Evolutionary conservation across 2,797 vertebrate genomes (phyloP).

Genomic region (Betta splendens): DNA sequence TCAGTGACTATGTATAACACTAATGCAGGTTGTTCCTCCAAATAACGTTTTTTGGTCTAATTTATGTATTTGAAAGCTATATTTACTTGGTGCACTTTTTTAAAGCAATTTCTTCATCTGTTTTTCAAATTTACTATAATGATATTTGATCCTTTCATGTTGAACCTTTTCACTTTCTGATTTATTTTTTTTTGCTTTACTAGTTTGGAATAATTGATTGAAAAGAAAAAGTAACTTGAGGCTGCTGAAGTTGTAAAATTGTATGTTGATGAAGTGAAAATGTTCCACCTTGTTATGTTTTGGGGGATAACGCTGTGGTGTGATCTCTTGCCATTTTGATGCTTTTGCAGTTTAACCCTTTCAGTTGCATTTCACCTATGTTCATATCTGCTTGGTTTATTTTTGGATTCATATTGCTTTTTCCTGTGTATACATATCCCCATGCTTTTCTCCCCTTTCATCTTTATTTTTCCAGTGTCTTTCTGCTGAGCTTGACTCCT

Average conservation of each 20-base stretch:
- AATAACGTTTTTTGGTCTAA: no score
- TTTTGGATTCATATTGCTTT: slow-evolving; percentile 84
- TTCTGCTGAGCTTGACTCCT: slow-evolving; percentile 91
- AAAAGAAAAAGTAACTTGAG: no score
- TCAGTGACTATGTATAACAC: no score
- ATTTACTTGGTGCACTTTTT: no score
- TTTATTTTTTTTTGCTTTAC: not conserved
- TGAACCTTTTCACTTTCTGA: slow-evolving; percentile 66
- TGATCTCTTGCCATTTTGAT: slow-evolving; percentile 51
- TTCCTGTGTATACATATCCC: slow-evolving; percentile 56
- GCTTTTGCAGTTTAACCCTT: slow-evolving; percentile 73
- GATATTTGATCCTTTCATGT: slow-evolving; percentile 31
- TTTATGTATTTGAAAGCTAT: no score
- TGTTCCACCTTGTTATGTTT: slow-evolving; percentile 35
- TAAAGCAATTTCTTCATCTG: no score
- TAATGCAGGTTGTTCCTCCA: no score
- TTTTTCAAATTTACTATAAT: no score
- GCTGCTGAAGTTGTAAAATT: no score
- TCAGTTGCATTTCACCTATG: slow-evolving; percentile 66
- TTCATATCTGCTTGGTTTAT: slow-evolving; percentile 83
- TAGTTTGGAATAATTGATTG: no score
- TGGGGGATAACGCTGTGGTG: slow-evolving; percentile 50
- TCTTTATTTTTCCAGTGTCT: slow-evolving; percentile 89
- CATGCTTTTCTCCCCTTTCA: slow-evolving; percentile 68
- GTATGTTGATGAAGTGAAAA: slow-evolving; percentile 53